Evolutionary conservation across 2,113 vertebrate species (phyloP), one percentile per base, ranked within the genome.

Genomic region (Notiomystis cincta): DNA sequence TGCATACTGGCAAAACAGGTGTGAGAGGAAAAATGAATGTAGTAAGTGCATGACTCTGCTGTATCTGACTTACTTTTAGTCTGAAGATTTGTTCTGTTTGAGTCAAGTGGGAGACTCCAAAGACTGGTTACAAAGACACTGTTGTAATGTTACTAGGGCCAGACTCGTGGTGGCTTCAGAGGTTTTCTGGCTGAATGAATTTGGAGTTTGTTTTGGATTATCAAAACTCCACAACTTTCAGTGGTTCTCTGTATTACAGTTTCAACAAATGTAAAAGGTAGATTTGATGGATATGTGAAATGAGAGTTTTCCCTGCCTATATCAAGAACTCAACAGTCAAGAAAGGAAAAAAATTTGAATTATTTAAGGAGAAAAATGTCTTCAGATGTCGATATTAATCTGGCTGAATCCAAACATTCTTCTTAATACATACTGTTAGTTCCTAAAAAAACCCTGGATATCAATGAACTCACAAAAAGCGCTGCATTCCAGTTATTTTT

Each of bases 201-300:
- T 70, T n/a, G 38, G 51, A 96, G 67, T 83, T 80, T 93, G 31
- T 82, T 87, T 90, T 94, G 81, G 58, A 67, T 70, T 93, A 83
- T 86, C 76, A 87, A 69, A 96, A 87, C 77, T 79, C 42, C 24
- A 28, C 42, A 60, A 13, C 33, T 86, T 78, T 95, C 56, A 92
- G 20, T 78, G 77, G 47, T 21, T 94, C 48, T 23, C 53, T 93
- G 37, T 94, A 11, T 66, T 79, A 30, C 37, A 70, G 33, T 44
- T 75, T 85, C 15, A 72, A 42, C 17, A 65, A 70, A 57, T 81
- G 28, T 75, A 50, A 82, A 82, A 93, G 54, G 42, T 51, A 42
- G 42, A 70, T 75, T 81, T 89, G 62, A 37, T 77, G 27, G 61
- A 45, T 56, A 48, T 54, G 14, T 82, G 58, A 81, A 72, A 65